These are phyloP conservation scores for Callocephalon fimbriatum DNA, from an alignment of 2,113 vertebrate genomes.

Conservation along the genomic window DNA sequence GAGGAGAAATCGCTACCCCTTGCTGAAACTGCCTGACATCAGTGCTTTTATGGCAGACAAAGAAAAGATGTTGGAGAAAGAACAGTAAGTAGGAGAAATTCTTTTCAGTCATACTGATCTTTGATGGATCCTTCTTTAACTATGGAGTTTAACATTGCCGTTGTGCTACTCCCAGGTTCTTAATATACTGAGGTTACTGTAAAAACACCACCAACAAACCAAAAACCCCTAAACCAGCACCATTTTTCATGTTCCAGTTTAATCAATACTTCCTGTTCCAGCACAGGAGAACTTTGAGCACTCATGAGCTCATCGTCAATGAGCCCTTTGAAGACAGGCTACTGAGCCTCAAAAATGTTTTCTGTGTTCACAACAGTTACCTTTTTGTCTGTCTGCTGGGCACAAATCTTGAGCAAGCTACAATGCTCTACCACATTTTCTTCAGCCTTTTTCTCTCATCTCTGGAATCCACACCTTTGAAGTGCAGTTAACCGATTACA, in stretches of 20 bases:
- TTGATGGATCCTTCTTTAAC: background rate
- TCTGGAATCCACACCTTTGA: slow-evolving; percentile 42
- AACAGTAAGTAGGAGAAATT: background rate
- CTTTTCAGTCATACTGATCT: background rate
- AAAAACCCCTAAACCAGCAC: background rate
- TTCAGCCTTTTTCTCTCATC: slow-evolving; percentile 28
- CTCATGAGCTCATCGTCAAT: background rate
- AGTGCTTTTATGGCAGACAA: background rate
- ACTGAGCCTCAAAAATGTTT: background rate
- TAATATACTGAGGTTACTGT: background rate
- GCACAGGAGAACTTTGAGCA: background rate
- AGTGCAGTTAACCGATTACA: slow-evolving; percentile 56
- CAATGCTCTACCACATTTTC: background rate
- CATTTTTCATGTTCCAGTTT: background rate
- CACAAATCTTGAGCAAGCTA: slow-evolving; percentile 31
- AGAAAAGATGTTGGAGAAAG: background rate
- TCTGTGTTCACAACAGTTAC: background rate
- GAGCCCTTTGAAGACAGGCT: background rate
- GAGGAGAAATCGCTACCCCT: background rate
- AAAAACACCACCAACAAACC: background rate
- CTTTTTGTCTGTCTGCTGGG: background rate
- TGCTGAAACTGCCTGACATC: background rate
- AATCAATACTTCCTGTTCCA: background rate
- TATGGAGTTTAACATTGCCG: background rate
- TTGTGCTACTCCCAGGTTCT: background rate